These are phyloP conservation scores for Serilophus lunatus DNA, from an alignment of 2,113 vertebrate genomes.

Conservation along the genomic window DNA sequence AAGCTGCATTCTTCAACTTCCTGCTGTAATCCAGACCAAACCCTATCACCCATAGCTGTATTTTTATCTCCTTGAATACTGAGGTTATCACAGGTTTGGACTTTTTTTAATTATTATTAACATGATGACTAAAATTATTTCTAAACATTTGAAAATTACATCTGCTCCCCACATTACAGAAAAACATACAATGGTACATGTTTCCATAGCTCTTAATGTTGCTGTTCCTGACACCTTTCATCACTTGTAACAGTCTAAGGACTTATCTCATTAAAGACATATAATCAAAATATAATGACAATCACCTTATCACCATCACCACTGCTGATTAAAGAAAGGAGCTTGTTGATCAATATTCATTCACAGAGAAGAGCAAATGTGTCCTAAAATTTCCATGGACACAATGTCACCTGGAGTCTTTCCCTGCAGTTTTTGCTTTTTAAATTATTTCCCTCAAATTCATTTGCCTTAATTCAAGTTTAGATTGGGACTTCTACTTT, in stretches of 20 bases:
- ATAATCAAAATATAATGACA: background rate
- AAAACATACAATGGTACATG: background rate
- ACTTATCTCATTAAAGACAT: background rate
- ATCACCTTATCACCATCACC: background rate
- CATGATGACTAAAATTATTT: background rate
- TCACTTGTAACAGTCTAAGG: background rate
- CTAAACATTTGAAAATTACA: background rate
- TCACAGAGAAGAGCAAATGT: background rate
- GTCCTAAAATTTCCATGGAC: background rate
- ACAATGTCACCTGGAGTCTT: background rate
- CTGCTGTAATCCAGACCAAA: background rate
- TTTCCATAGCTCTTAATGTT: background rate
- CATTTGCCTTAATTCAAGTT: background rate
- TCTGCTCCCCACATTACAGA: background rate
- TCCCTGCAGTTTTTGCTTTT: background rate
- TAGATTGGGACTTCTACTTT: background rate
- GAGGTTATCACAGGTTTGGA: background rate
- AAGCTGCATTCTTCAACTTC: background rate
- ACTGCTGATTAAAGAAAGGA: background rate
- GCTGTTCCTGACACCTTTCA: background rate
- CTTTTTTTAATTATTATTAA: background rate
- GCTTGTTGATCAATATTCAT: background rate
- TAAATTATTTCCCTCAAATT: background rate
- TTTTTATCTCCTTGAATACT: background rate
- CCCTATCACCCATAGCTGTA: background rate